A percentile compares a stretch with the other conserved stretches of the same genome.
These are phyloP conservation scores for Bembecia ichneumoniformis DNA, from an alignment of 2,888 invertebrate species.

Conservation along the genomic window DNA sequence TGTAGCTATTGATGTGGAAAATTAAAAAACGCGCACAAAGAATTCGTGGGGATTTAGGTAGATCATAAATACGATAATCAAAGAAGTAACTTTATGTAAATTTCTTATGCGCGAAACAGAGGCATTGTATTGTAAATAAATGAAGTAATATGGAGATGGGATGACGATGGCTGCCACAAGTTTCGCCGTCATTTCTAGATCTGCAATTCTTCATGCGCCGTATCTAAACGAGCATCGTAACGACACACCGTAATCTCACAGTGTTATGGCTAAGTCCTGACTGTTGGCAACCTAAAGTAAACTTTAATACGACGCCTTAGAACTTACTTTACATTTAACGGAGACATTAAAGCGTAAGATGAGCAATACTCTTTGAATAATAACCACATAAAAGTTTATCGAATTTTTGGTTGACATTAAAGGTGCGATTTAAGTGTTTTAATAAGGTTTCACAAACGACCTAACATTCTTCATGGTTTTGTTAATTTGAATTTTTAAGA, in stretches of 20 bases:
- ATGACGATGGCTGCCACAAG: constrained; percentile 24
- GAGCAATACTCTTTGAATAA: constrained; percentile 19
- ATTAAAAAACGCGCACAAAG: too few species aligned
- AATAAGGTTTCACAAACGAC: neutral
- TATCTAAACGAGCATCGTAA: constrained; percentile 71
- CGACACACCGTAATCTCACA: constrained; percentile 63
- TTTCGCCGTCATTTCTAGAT: constrained; percentile 44
- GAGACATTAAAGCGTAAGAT: constrained; percentile 11
- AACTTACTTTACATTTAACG: constrained; percentile 6
- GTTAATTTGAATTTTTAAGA: neutral
- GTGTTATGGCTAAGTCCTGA: constrained; percentile 30
- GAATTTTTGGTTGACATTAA: constrained; percentile 11
- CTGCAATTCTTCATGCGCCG: constrained; percentile 61
- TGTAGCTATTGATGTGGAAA: too few species aligned
- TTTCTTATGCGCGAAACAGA: too few species aligned
- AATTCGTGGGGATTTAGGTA: too few species aligned
- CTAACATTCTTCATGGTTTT: neutral
- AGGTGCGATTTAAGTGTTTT: constrained; percentile 1
- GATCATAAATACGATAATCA: too few species aligned
- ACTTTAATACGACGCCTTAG: constrained; percentile 4
- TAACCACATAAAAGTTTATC: constrained; percentile 19
- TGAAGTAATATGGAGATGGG: constrained; percentile 7
- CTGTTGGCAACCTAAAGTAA: constrained; percentile 5
- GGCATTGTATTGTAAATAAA: neutral
- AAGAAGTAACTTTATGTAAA: too few species aligned